Conservation (phyloP, 1,140 invertebrate genomes). For the Heliconius melpomene region DNA sequence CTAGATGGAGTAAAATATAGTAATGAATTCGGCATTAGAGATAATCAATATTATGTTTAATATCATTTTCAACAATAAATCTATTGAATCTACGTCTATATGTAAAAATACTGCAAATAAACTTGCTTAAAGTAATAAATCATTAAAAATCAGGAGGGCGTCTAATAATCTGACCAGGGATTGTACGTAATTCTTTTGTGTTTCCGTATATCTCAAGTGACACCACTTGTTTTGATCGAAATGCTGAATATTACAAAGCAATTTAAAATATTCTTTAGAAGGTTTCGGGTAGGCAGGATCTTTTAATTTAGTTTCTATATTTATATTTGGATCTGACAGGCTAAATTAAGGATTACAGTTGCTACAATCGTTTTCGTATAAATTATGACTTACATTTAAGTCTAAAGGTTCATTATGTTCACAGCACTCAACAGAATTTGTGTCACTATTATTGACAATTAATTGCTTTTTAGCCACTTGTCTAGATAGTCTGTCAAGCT, state of each 20-base stretch:
- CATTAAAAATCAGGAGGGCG: too few species aligned
- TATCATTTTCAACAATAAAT: too few species aligned
- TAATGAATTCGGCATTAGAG: too few species aligned
- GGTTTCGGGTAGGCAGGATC: neutral
- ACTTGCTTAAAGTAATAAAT: too few species aligned
- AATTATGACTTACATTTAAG: neutral
- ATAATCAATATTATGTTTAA: too few species aligned
- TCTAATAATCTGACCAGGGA: too few species aligned
- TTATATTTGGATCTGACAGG: too few species aligned
- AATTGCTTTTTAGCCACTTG: too few species aligned
- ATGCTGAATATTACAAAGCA: constrained; percentile 2
- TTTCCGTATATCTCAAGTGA: neutral
- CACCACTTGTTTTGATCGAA: constrained; percentile 2
- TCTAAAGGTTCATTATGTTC: neutral
- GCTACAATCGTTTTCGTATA: constrained; percentile 3
- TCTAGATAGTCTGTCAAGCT: too few species aligned
- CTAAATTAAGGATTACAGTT: neutral
- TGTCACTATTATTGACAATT: neutral
- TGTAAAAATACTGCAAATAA: too few species aligned
- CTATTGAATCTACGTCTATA: too few species aligned
- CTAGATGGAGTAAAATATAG: too few species aligned
- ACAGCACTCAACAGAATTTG: neutral
- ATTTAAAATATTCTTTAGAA: neutral
- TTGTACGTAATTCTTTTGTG: neutral
- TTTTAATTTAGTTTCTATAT: constrained; percentile 15